Evolutionary conservation across 2,113 vertebrate genomes (phyloP).

Genomic region (Hemiprocne comata): DNA sequence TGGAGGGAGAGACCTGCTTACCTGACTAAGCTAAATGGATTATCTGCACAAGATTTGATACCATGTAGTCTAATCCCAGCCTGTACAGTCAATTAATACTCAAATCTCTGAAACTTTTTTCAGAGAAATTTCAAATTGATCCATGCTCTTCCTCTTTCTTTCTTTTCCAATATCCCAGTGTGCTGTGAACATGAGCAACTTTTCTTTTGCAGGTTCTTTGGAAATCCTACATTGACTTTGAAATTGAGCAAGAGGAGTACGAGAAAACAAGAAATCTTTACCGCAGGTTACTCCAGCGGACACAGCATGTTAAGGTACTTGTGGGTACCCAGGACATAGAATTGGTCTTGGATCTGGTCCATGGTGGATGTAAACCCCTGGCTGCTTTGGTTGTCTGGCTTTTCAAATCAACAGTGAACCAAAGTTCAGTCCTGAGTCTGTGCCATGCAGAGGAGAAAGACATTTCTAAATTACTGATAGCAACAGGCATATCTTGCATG

Average conservation of each 20-base stretch:
- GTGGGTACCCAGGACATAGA: not conserved
- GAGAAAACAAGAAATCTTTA: constrained; percentile 93
- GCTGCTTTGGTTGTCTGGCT: not conserved
- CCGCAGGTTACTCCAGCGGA: constrained; percentile 89
- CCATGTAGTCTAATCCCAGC: not conserved
- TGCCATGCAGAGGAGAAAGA: not conserved
- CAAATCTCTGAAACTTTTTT: not conserved
- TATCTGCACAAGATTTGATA: not conserved
- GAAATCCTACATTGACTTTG: constrained; percentile 99
- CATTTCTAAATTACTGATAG: rapidly evolving
- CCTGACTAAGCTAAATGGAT: not conserved
- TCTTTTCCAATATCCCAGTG: not conserved
- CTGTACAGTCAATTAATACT: rapidly evolving
- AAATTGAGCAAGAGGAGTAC: constrained; percentile 97
- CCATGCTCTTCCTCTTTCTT: rapidly evolving
- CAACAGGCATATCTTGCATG: rapidly evolving
- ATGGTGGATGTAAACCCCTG: rapidly evolving
- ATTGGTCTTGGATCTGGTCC: too few relatives aligned
- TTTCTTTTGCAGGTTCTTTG: constrained; percentile 87
- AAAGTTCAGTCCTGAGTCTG: rapidly evolving
- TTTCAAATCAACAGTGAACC: not conserved
- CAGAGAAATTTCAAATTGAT: not conserved
- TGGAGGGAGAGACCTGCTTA: not conserved
- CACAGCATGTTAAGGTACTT: constrained; percentile 92
- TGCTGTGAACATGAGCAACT: not conserved